Evolutionary conservation across 2,888 invertebrate species (phyloP).

Genomic region (Micoletzkya japonica): DNA sequence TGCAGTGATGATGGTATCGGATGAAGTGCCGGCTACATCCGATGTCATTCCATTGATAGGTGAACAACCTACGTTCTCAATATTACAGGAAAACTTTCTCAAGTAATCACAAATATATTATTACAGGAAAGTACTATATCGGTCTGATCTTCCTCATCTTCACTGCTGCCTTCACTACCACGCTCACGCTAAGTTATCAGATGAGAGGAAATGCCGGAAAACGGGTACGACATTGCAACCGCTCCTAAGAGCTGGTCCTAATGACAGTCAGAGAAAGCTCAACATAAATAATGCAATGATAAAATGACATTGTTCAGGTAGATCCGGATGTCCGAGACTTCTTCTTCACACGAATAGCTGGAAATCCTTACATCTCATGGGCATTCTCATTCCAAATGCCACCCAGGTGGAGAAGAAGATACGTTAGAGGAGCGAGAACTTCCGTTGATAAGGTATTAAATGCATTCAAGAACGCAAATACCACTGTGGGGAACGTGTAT

Average conservation of each 20-base stretch:
- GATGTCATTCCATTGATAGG: slow-evolving; percentile 61
- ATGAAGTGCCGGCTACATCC: slow-evolving; percentile 58
- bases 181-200: slow-evolving; percentile 56
- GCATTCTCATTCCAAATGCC: slow-evolving; percentile 54
- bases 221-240: too few relatives aligned
- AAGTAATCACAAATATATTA: background rate
- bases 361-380: slow-evolving; percentile 50
- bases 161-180: slow-evolving; percentile 58
- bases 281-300: background rate
- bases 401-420: slow-evolving; percentile 2
- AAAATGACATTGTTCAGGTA: slow-evolving; percentile 32
- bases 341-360: slow-evolving; percentile 50
- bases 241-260: background rate
- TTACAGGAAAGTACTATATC: slow-evolving; percentile 54
- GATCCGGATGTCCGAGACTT: slow-evolving; percentile 48
- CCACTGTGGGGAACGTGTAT: background rate
- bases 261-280: background rate
- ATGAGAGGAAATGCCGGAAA: slow-evolving; percentile 57
- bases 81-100: background rate
- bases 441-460: background rate
- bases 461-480: background rate
- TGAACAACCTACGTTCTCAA: slow-evolving; percentile 13
- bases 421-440: slow-evolving; percentile 14
- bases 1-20: slow-evolving; percentile 58
- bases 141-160: slow-evolving; percentile 60